A percentile compares a stretch with the other conserved stretches of the same genome.
Conservation (phyloP, 1,140 invertebrate species). For the Anoplolepis gracilipes region DNA sequence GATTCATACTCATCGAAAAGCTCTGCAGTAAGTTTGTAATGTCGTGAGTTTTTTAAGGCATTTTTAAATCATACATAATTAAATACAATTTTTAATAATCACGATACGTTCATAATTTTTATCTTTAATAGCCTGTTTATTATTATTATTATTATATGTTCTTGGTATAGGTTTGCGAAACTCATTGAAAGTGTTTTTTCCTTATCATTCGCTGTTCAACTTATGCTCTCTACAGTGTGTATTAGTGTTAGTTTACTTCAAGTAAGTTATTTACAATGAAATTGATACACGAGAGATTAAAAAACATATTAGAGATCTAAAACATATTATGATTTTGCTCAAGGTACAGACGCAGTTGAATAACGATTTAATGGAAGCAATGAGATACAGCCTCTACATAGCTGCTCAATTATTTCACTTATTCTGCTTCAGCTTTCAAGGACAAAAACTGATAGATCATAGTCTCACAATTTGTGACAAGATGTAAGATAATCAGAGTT, state of each 20-base stretch:
- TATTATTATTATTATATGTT: background rate
- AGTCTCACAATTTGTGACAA: background rate
- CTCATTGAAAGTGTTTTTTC: conserved; percentile 8
- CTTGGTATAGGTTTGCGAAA: background rate
- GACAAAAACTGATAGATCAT: conserved; percentile 11
- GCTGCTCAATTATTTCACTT: conserved; percentile 35
- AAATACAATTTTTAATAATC: background rate
- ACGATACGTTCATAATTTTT: background rate
- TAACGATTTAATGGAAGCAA: background rate
- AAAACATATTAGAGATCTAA: background rate
- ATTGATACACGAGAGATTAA: background rate
- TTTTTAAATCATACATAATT: no score
- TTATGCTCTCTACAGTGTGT: background rate
- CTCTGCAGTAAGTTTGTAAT: conserved; percentile 15
- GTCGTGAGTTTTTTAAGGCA: background rate
- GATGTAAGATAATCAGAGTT: conserved; percentile 4
- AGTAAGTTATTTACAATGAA: background rate
- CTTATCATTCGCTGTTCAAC: conserved; percentile 8
- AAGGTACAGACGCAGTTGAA: background rate
- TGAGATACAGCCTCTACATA: conserved; percentile 40
- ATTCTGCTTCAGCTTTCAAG: conserved; percentile 17
- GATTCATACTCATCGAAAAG: background rate
- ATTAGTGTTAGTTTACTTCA: conserved; percentile 22
- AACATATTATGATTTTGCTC: background rate
- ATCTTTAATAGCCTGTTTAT: no score